Base-by-base conservation (phyloP, 2,113 vertebrate genomes). In the Hymenochirus boettgeri region DNA sequence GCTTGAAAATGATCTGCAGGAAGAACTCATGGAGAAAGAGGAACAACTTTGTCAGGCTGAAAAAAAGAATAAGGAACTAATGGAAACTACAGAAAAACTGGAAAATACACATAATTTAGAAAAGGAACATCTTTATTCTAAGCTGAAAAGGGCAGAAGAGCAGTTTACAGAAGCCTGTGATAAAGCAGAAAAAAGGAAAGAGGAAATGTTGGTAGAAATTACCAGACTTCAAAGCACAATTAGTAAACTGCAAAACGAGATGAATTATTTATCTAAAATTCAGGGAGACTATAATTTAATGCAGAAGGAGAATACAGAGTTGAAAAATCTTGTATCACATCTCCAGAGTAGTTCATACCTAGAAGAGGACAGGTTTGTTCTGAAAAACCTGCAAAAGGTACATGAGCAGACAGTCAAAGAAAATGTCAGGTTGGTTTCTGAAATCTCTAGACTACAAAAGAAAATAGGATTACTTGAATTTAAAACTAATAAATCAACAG, bases 101-200 rank as follows among this genome's bases (percentile, higher is more conserved):
- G 70, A 77, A 11, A 73, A 77, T 0, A 87, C 91, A n/a, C 83
- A 75, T 33, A 84, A 78, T 27, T 71, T 47, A 29, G 89, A 95
- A 77, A 80, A 82, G 52, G 78, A 67, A 1, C 76, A 85, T 6
- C 80, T 91, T 50, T 74, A 78, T 42, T 74, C 54, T 46, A 75
- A 26, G 39, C 74, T 85, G 2, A 53, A 71, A 1, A 70, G 80
- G 37, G 39, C 92, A 13, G 81, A 92, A 65, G 71, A 11, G 0
- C 65, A 78, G 17, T 80, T 83, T 73, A 75, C 46, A 25, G 74
- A 79, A 54, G 59, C 77, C 1, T 59, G 74, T 10, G 78, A 82
- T 26, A 74, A 50, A 24, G 84, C 84, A 25, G 76, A 77, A 5
- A 31, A 2, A 0, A 88, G 91, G 62, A 86, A 78, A 62, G 77